Evolutionary conservation across 2,113 vertebrate genomes (phyloP), one percentile per base, ranked within the genome.

Genomic region (Mystacornis crossleyi): DNA sequence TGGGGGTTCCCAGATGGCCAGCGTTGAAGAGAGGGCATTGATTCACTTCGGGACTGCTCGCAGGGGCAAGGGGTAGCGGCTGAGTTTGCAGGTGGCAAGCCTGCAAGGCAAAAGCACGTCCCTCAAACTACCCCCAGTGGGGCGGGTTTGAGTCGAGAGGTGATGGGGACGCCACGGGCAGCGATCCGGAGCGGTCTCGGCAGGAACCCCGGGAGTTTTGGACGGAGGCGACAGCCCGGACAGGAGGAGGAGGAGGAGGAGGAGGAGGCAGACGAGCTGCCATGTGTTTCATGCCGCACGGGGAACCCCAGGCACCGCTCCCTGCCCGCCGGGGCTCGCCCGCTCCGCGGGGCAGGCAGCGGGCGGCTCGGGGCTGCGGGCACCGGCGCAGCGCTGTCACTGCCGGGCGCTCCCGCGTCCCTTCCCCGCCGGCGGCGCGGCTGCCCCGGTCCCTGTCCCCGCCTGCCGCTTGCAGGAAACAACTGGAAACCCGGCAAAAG

Each of bases 401-500:
- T 2, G 87, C 91, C 79, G 47, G 70, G 58, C 36, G 58, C 70
- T 86, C 34, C 89, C 85, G 57, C 47, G 23, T 43, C 83, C 64
- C 79, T 62, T 87, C 82, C 72, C 65, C n/a, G 48, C 77, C 53
- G 42, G 53, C 40, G 25, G 53, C 20, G 47, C 51, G 77, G 51
- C 26, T 11, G 65, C 33, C 45, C 80, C 64, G 3, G 34, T 66
- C 81, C 77, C 62, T 33, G 33, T 71, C 57, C 78, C 88, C 85
- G 69, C 83, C 67, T 24, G 62, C 69, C 84, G 47, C 51, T 47
- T 1, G 81, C 80, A 71, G 78, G 55, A 58, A 79, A 69, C 71
- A 80, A 83, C 42, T 72, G 86, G 64, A 72, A 93, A 75, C 78
- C 81, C 58, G 51, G 69, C 67, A 77, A 86, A 89, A 96, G 90